Evolutionary conservation across 2,113 vertebrate species (phyloP).

Genomic region (Polypterus senegalus): DNA sequence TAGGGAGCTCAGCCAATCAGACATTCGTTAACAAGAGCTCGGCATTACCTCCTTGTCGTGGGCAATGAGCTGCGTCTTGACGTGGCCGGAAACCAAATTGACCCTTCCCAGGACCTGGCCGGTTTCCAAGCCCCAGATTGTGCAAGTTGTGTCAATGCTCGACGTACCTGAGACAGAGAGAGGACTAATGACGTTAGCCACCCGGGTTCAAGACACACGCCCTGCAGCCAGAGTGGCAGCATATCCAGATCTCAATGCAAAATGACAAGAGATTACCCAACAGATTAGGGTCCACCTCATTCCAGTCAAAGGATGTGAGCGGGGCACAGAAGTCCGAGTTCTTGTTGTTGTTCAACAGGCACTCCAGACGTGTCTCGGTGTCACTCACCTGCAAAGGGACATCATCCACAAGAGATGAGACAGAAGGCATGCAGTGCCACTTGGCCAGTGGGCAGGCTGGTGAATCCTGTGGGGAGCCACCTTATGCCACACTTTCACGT

Average conservation of each 20-base stretch:
- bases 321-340: constrained; percentile 98
- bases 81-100: constrained; percentile 91
- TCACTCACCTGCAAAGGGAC: constrained; percentile 70
- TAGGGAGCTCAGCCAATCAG: background rate
- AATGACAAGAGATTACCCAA: constrained; percentile 58
- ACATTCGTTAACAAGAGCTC: background rate
- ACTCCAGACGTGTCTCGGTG: constrained; percentile 92
- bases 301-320: constrained; percentile 97
- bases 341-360: constrained; percentile 97
- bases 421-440: constrained; percentile 11
- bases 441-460: constrained; percentile 88
- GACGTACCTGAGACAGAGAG: constrained; percentile 65
- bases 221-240: background rate
- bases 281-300: constrained; percentile 95
- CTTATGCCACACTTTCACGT: background rate
- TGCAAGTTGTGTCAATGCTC: constrained; percentile 95
- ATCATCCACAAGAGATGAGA: background rate
- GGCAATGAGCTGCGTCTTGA: constrained; percentile 95
- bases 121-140: constrained; percentile 95
- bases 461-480: constrained; percentile 93
- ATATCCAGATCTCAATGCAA: background rate
- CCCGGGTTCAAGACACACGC: background rate
- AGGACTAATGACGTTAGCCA: background rate
- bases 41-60: constrained; percentile 88
- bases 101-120: constrained; percentile 89